Conservation (phyloP, 1,140 invertebrate species). For the Amyelois transitella region DNA sequence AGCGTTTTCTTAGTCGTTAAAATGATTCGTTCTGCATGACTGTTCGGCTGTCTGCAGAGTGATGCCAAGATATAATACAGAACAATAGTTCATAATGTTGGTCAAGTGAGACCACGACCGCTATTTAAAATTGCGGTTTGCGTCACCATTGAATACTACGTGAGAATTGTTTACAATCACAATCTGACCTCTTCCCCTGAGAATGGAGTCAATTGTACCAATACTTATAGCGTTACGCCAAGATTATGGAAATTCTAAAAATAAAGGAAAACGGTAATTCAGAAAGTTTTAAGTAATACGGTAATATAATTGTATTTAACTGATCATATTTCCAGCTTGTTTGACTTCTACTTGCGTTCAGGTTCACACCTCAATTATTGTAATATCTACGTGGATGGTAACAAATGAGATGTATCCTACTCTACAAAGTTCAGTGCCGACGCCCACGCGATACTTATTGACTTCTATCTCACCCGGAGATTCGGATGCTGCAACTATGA, state of each 20-base stretch:
- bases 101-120: slow-evolving; percentile 5
- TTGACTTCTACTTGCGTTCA: not conserved
- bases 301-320: too few relatives aligned
- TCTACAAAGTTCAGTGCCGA: slow-evolving; percentile 54
- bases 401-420: slow-evolving; percentile 59
- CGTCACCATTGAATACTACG: not conserved
- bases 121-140: slow-evolving; percentile 11
- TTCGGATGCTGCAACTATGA: slow-evolving; percentile 36
- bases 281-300: too few relatives aligned
- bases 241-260: too few relatives aligned
- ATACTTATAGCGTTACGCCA: too few relatives aligned
- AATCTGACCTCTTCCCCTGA: too few relatives aligned
- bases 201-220: too few relatives aligned
- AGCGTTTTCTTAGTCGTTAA: slow-evolving; percentile 24
- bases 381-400: slow-evolving; percentile 27
- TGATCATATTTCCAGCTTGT: not conserved
- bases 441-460: slow-evolving; percentile 53
- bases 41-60: slow-evolving; percentile 10
- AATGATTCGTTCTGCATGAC: slow-evolving; percentile 44
- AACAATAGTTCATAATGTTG: slow-evolving; percentile 21
- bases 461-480: slow-evolving; percentile 33
- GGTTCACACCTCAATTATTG: not conserved
- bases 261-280: too few relatives aligned
- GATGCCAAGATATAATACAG: slow-evolving; percentile 22
- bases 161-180: not conserved